Conservation (phyloP, 2,113 vertebrate genomes). For the Rafetus swinhoei region DNA sequence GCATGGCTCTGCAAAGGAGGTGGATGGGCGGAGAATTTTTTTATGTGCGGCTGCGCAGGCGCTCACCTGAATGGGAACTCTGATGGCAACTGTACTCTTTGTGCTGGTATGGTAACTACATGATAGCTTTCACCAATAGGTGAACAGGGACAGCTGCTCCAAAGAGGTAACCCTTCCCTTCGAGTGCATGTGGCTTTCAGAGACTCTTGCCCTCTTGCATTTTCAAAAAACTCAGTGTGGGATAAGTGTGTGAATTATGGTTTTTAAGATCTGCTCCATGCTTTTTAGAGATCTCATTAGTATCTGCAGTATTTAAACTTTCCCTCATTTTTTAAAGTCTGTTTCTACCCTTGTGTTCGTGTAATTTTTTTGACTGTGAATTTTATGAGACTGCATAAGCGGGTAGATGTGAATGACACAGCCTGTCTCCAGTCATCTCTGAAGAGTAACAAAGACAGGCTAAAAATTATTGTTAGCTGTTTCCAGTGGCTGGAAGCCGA, state of each 20-base stretch:
- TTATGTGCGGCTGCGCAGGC: too few relatives aligned
- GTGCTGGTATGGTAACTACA: slow-evolving; percentile 55
- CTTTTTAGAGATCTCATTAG: background rate
- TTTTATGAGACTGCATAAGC: background rate
- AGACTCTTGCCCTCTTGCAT: rapidly evolving
- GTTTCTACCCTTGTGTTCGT: rapidly evolving
- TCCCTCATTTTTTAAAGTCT: background rate
- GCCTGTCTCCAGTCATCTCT: background rate
- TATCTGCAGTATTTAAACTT: rapidly evolving
- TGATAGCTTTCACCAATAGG: background rate
- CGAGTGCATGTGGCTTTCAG: rapidly evolving
- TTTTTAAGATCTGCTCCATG: background rate
- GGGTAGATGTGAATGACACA: rapidly evolving
- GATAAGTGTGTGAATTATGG: background rate
- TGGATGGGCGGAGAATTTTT: too few relatives aligned
- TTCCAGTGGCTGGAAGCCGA: background rate
- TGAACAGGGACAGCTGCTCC: slow-evolving; percentile 59
- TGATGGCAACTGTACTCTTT: background rate
- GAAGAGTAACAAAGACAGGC: background rate
- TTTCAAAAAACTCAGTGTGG: background rate
- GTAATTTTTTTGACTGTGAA: rapidly evolving
- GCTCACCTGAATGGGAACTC: too few relatives aligned
- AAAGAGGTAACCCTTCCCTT: slow-evolving; percentile 73
- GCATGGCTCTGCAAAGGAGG: too few relatives aligned
- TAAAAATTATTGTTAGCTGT: background rate